These are phyloP conservation scores for Hylaeus volcanicus DNA, from an alignment of 1,140 invertebrate species.

Conservation along the genomic window DNA sequence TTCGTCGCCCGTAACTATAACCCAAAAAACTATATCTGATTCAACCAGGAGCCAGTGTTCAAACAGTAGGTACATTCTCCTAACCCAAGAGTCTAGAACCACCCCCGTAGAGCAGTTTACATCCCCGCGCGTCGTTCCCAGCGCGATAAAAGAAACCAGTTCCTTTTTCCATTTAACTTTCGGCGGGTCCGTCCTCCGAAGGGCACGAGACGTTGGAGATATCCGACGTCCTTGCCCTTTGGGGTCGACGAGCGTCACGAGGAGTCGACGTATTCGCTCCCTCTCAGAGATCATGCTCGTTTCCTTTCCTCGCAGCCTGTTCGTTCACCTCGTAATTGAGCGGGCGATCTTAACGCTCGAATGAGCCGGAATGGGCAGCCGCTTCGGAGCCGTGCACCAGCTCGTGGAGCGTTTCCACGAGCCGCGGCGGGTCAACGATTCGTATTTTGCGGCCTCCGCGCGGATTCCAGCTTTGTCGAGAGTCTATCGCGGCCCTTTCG, in stretches of 20 bases:
- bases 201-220: conserved; percentile 10
- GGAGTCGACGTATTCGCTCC: conserved; percentile 23
- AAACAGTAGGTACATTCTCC: no score
- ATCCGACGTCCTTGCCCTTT: conserved; percentile 31
- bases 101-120: neutral
- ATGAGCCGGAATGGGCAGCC: conserved; percentile 50
- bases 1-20: no score
- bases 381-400: conserved; percentile 26
- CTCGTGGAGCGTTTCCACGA: conserved; percentile 53
- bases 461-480: conserved; percentile 23
- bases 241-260: conserved; percentile 16
- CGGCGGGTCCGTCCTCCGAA: neutral
- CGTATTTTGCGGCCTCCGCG: conserved; percentile 44
- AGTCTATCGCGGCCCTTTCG: conserved; percentile 28
- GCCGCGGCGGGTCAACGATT: conserved; percentile 50
- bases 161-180: conserved; percentile 10
- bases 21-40: no score
- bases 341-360: conserved; percentile 62
- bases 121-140: neutral
- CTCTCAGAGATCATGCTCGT: neutral
- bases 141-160: neutral
- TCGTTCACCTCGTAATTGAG: conserved; percentile 59
- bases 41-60: no score
- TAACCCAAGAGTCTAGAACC: no score
- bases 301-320: neutral